phyloP scores from a whole-genome alignment of 53 echinoderm and acorn worm genomes.

The Hippasteria phrygiana region DNA sequence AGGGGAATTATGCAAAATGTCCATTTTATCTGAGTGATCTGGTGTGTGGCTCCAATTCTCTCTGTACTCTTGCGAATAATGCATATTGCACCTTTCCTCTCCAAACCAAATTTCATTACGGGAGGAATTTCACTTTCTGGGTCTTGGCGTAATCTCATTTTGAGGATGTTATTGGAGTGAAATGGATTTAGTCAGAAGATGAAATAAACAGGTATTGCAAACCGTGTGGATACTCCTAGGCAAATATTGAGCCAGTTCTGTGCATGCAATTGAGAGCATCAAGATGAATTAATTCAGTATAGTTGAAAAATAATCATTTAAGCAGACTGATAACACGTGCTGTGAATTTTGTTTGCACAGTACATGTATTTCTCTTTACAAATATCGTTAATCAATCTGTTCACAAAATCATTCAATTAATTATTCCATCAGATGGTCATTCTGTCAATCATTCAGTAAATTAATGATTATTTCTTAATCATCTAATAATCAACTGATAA shows the following conservation, averaged over 20 bases:
- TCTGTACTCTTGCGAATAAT: background rate
- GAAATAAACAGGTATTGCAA: background rate
- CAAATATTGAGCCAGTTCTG: background rate
- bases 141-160: slow-evolving; percentile 38
- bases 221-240: background rate
- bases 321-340: no score
- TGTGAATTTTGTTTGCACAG: no score
- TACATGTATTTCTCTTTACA: no score
- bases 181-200: background rate
- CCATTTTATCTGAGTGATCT: background rate
- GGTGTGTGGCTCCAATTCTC: background rate
- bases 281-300: no score
- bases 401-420: no score
- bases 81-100: slow-evolving; percentile 11
- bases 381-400: no score
- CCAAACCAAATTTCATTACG: slow-evolving; percentile 47
- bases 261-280: background rate
- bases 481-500: no score
- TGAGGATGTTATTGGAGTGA: background rate
- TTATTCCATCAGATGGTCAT: no score
- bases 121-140: background rate
- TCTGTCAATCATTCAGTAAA: no score
- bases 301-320: no score
- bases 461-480: no score
- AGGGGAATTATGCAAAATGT: background rate